These are phyloP conservation scores for Dolichomitus sp. DNA, from an alignment of 2,888 invertebrate genomes.

Conservation along the genomic window DNA sequence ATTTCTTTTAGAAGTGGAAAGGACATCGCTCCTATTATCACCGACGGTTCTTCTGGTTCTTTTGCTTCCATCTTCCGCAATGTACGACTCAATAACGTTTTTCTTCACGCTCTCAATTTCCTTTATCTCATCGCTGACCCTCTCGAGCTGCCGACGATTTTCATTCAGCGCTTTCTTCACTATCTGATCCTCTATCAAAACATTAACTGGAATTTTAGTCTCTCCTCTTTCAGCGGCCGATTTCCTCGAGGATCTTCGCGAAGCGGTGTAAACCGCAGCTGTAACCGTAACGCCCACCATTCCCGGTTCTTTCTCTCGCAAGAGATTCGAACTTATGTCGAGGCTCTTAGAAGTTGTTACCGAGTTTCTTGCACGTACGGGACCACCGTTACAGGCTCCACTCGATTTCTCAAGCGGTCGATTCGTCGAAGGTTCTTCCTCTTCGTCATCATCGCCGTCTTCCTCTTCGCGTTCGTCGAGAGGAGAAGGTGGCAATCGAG, in stretches of 20 bases:
- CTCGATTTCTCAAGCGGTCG: constrained; percentile 27
- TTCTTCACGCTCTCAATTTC: constrained; percentile 83
- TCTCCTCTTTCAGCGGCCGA: constrained; percentile 66
- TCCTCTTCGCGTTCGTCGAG: constrained; percentile 65
- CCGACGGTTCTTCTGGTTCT: constrained; percentile 46
- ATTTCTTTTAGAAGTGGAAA: constrained; percentile 74
- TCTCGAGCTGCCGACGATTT: constrained; percentile 83
- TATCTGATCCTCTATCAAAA: constrained; percentile 84
- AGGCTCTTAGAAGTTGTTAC: constrained; percentile 75
- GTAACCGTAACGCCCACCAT: constrained; percentile 39
- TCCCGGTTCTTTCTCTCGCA: constrained; percentile 64
- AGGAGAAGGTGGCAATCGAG: constrained; percentile 55
- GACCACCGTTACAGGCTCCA: constrained; percentile 77
- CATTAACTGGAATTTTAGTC: constrained; percentile 83
- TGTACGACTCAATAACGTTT: constrained; percentile 78
- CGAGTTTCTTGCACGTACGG: constrained; percentile 55
- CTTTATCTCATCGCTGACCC: constrained; percentile 84
- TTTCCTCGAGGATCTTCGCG: constrained; percentile 66
- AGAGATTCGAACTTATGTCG: constrained; percentile 71
- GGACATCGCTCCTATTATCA: constrained; percentile 66
- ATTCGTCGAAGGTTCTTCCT: constrained; percentile 5
- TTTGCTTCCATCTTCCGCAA: constrained; percentile 57
- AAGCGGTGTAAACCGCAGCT: constrained; percentile 51
- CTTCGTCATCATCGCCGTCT: constrained; percentile 53
- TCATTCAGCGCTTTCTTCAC: constrained; percentile 84